Conservation (phyloP, 2,888 invertebrate species). For the Acleris literana region DNA sequence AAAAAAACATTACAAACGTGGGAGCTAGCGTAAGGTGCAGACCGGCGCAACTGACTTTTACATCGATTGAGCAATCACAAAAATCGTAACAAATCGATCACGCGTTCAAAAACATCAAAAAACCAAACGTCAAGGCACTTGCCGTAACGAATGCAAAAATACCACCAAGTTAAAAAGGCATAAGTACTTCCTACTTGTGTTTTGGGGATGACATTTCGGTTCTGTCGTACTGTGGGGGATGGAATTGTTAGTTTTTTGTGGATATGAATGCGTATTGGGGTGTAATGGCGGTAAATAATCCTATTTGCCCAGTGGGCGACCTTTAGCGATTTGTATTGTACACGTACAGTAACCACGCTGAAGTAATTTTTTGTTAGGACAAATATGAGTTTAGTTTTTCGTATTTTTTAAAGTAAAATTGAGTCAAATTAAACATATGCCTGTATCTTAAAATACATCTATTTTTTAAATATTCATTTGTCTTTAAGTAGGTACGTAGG, state of each 20-base stretch:
- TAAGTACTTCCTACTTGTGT: slow-evolving; percentile 7
- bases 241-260: slow-evolving; percentile 54
- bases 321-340: slow-evolving; percentile 52
- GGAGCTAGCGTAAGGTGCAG: slow-evolving; percentile 62
- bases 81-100: slow-evolving; percentile 77
- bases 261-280: slow-evolving; percentile 70
- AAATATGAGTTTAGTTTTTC: background rate
- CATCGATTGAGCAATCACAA: slow-evolving; percentile 69
- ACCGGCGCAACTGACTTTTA: slow-evolving; percentile 48
- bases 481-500: no score
- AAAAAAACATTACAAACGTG: slow-evolving; percentile 50
- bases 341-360: slow-evolving; percentile 49
- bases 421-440: background rate
- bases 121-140: slow-evolving; percentile 15
- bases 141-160: slow-evolving; percentile 21
- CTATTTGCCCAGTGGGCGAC: slow-evolving; percentile 70
- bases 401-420: background rate
- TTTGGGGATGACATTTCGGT: slow-evolving; percentile 23
- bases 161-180: slow-evolving; percentile 12
- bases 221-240: slow-evolving; percentile 63
- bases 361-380: background rate
- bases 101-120: slow-evolving; percentile 31
- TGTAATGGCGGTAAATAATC: slow-evolving; percentile 75
- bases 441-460: no score
- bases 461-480: no score